These are phyloP conservation scores for Danaus chrysippus DNA, from an alignment of 2,888 invertebrate genomes.

Conservation along the genomic window DNA sequence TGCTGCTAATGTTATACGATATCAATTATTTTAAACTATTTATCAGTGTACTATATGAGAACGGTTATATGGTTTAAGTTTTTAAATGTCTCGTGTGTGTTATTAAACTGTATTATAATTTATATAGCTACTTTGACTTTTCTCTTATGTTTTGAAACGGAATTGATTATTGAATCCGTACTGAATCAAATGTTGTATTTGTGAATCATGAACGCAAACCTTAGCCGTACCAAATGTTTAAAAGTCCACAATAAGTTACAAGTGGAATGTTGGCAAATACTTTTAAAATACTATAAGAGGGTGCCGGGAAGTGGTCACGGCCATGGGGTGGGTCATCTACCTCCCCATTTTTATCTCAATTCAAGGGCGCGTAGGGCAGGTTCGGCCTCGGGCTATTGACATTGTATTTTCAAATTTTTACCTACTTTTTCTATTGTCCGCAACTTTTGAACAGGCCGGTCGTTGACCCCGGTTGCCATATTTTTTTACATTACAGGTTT, in stretches of 20 bases:
- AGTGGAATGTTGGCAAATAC: slow-evolving; percentile 38
- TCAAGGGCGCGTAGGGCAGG: slow-evolving; percentile 79
- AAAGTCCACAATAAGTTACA: slow-evolving; percentile 2
- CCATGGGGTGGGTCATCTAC: slow-evolving; percentile 67
- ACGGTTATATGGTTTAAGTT: too few species aligned
- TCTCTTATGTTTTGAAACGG: too few species aligned
- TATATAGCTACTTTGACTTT: too few species aligned
- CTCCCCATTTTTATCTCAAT: slow-evolving; percentile 76
- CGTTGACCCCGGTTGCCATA: slow-evolving; percentile 64
- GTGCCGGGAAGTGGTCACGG: slow-evolving; percentile 28
- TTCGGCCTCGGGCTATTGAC: slow-evolving; percentile 77
- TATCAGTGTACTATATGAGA: too few species aligned
- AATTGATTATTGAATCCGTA: background rate
- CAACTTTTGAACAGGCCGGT: slow-evolving; percentile 74
- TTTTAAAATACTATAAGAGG: slow-evolving; percentile 29
- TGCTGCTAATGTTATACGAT: too few species aligned
- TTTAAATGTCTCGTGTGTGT: too few species aligned
- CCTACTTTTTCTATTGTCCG: slow-evolving; percentile 76
- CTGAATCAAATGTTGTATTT: background rate
- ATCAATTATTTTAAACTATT: too few species aligned
- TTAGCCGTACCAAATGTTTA: background rate
- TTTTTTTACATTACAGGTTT: slow-evolving; percentile 49
- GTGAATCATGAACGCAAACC: background rate
- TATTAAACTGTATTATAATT: too few species aligned
- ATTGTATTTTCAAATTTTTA: slow-evolving; percentile 76